phyloP scores from a whole-genome alignment of 1,140 invertebrate genomes.

The Neodiprion pinetum region DNA sequence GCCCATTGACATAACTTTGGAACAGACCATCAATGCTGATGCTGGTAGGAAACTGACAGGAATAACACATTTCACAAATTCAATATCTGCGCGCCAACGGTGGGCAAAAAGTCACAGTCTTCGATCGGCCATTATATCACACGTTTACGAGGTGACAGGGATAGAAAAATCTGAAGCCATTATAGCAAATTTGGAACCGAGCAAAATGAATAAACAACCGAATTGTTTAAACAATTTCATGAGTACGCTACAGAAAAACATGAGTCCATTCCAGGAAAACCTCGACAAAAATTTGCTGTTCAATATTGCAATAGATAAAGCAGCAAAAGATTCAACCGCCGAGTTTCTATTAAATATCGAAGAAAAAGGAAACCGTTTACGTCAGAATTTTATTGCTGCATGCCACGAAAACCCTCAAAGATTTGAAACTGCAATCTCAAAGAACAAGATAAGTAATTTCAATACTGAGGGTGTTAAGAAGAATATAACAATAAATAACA shows the following conservation, averaged over 20 bases:
- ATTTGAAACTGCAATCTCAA: constrained; percentile 37
- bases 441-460: constrained; percentile 37
- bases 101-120: constrained; percentile 21
- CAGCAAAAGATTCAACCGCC: background rate
- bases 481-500: constrained; percentile 24
- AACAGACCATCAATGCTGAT: constrained; percentile 44
- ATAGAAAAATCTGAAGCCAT: constrained; percentile 22
- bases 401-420: constrained; percentile 30
- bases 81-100: constrained; percentile 38
- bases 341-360: constrained; percentile 30
- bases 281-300: constrained; percentile 25
- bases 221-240: constrained; percentile 26
- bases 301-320: constrained; percentile 15
- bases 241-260: constrained; percentile 21
- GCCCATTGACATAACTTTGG: constrained; percentile 32
- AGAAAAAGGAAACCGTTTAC: constrained; percentile 25
- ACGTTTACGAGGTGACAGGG: too few relatives aligned
- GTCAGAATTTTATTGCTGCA: constrained; percentile 34
- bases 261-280: constrained; percentile 28
- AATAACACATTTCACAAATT: constrained; percentile 24
- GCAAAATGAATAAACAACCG: constrained; percentile 26
- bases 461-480: constrained; percentile 26
- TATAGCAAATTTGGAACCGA: constrained; percentile 26
- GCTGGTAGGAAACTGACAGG: constrained; percentile 37
- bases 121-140: constrained; percentile 15